Evolutionary conservation across 2,888 invertebrate genomes (phyloP), one percentile per base, ranked within the genome.

Genomic region (Schizotus pectinicornis): DNA sequence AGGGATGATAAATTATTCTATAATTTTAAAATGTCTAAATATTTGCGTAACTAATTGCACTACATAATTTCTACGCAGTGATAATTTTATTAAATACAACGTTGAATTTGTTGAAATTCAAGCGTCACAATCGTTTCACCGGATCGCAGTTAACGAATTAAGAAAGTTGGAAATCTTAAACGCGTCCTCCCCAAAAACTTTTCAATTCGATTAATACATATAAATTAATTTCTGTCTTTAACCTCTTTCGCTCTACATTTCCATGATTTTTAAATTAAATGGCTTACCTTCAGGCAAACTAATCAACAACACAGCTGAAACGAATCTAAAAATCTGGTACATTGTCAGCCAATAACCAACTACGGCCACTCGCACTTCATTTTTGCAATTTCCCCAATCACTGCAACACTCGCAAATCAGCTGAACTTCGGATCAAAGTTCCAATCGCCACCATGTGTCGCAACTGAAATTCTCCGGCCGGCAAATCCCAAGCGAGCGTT

Each of bases 301-400:
- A 12, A 42, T 34, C 45, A 50, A 11, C 34, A 56, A 31, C n/a
- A 36, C 45, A 32, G 36, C 41, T 31, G 41, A 22, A 35, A 56
- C 6, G n/a, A 56, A 34, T 30, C 38, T 9, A 8, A 31, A 38
- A 30, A 34, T 31, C 30, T 13, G 45, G 22, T 38, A n/a, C 56
- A 56, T 56, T 33, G 45, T 56, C 50, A 30, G 14, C 35, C 22
- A n/a, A 14, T n/a, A 43, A 30, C 13, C 39, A 54, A 11, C 47
- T 50, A 56, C 7, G 13, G 22, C 56, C 56, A 45, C 50, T 35
- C n/a, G 33, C 56, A 56, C 50, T 37, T 30, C 49, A 50, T 56
- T 32, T 36, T 41, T 14, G 1, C 9, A 45, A 35, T 36, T 14
- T n/a, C 3, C 14, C 14, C 33, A 12, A 33, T 9, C 42, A 43